Base-by-base conservation (phyloP, 2,888 invertebrate species). In the Slavum lentiscoides region DNA sequence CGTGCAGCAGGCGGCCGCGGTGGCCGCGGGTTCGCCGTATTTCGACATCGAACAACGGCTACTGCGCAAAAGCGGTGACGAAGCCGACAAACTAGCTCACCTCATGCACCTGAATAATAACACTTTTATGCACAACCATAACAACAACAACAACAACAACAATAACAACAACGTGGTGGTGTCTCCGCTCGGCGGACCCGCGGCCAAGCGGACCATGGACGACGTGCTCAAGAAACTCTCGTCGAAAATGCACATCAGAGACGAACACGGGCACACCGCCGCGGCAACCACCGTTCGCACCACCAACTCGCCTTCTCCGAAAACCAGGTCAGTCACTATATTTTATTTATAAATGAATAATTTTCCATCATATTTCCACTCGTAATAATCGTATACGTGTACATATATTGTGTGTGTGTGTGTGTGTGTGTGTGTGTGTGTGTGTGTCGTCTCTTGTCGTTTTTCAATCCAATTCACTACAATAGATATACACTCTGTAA, bases 211-310 rank as follows among this genome's bases (percentile, higher is more conserved):
- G 87, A 93, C 94, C 83, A 95, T 96, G 95, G 95, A 96, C 88
- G 94, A 95, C 88, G 95, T 96, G 67, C 89, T 95, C 76, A 94
- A 94, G 87, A 90, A 93, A 87, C 89, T 94, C 84, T 94, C 94
- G 84, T 93, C 94, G 83, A 95, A 94, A 88, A 93, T 93, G 91
- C 92, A 92, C 83, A 91, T 91, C 83, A 90, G 92, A 84, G 92
- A 92, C 70, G 85, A 85, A 86, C 91, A 75, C 67, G 75, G 67
- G 30, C 30, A 30, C 30, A 30, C 30, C 30, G 30, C 30, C 30
- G 30, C 30, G 30, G 30, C 30, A 1, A 30, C 30, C 30, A 30
- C 30, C 30, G 30, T 30, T 30, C 58, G 15, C 4, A 13, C 90
- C 86, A 90, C 91, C 66, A 91, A 91, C 83, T 91, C 91, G 59